Percentiles rank a stretch among this genome's conserved stretches.
phyloP scores from a whole-genome alignment of 1,140 invertebrate species.

The Heliconius hermathena region DNA sequence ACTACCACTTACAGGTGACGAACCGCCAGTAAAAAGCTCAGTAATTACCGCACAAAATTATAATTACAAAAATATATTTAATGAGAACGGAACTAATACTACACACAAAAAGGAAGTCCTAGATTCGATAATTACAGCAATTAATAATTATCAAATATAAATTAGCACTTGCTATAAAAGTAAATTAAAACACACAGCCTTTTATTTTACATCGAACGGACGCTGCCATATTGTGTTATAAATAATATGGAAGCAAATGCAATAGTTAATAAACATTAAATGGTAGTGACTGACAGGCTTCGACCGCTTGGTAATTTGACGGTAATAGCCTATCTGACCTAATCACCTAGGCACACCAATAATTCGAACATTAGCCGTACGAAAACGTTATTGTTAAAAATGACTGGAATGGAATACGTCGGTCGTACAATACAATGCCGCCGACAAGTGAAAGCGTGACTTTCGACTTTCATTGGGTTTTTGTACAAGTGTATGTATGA shows the following conservation, averaged over 20 bases:
- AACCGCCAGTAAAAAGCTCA: neutral
- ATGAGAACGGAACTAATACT: neutral
- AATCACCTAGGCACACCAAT: slow-evolving; percentile 48
- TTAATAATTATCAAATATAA: slow-evolving; percentile 29
- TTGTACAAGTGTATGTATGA: slow-evolving; percentile 74
- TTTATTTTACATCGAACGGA: slow-evolving; percentile 23
- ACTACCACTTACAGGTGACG: neutral
- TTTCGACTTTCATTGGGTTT: slow-evolving; percentile 80
- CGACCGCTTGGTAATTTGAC: slow-evolving; percentile 45
- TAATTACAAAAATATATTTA: neutral
- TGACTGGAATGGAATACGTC: slow-evolving; percentile 51
- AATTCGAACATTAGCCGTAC: slow-evolving; percentile 54
- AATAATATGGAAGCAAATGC: slow-evolving; percentile 39
- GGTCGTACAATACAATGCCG: slow-evolving; percentile 63
- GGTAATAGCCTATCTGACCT: slow-evolving; percentile 50
- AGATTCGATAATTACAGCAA: slow-evolving; percentile 36
- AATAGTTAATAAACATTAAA: slow-evolving; percentile 49
- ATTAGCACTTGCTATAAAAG: slow-evolving; percentile 15
- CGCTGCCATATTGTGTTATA: slow-evolving; percentile 14
- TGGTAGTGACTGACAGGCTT: slow-evolving; percentile 36
- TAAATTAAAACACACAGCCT: slow-evolving; percentile 28
- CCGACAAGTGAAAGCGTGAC: slow-evolving; percentile 77
- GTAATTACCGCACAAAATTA: neutral
- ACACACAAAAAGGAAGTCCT: slow-evolving; percentile 22
- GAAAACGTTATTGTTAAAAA: slow-evolving; percentile 56